Conservation (phyloP, 1,140 invertebrate genomes). For the Leguminivora glycinivorella region DNA sequence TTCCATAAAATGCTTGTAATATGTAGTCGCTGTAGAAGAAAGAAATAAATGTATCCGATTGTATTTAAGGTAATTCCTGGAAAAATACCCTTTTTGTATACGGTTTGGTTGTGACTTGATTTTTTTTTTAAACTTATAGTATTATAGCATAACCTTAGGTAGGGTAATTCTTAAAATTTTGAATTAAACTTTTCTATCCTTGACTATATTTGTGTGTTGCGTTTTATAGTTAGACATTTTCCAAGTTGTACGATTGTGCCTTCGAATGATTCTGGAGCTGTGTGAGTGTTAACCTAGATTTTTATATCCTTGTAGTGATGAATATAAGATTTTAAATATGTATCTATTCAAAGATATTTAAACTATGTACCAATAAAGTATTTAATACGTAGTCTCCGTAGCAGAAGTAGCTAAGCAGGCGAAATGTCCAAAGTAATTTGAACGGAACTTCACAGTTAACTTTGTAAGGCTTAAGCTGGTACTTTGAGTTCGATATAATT, state of each 20-base stretch:
- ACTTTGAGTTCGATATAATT: too few species aligned
- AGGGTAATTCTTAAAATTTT: background rate
- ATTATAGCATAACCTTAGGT: background rate
- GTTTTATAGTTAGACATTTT: conserved; percentile 18
- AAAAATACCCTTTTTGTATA: background rate
- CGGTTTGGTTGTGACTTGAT: conserved; percentile 14
- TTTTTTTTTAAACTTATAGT: conserved; percentile 1
- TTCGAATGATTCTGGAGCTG: conserved; percentile 24
- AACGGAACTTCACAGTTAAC: too few species aligned
- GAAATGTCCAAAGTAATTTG: too few species aligned
- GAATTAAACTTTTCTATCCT: background rate
- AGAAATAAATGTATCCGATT: too few species aligned
- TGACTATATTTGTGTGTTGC: background rate
- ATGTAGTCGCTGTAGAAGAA: too few species aligned
- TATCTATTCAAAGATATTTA: background rate
- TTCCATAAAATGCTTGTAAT: too few species aligned
- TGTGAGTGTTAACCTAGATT: conserved; percentile 33
- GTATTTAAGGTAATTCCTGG: background rate
- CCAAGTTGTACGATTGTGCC: conserved; percentile 33
- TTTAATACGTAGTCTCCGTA: background rate
- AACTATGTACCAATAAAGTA: background rate
- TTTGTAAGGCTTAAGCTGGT: too few species aligned
- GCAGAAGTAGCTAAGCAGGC: background rate
- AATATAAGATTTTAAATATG: conserved; percentile 3
- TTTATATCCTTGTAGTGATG: conserved; percentile 28